These are phyloP conservation scores for Drosophila bifasciata DNA, from an alignment of 1,140 invertebrate genomes.

Conservation along the genomic window DNA sequence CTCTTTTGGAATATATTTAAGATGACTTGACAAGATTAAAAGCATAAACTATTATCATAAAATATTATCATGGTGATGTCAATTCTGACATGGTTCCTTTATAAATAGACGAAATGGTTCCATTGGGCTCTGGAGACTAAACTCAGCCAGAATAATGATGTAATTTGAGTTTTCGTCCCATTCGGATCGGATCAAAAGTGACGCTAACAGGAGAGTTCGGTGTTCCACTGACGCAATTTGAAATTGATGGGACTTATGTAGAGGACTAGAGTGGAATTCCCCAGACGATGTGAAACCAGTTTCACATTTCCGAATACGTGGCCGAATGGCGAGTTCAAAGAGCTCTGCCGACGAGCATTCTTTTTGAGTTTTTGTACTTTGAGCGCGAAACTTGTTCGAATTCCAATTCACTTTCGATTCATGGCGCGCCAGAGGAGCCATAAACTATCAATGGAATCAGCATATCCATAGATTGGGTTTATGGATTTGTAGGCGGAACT, in stretches of 20 bases:
- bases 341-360: slow-evolving; percentile 52
- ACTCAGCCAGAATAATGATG: neutral
- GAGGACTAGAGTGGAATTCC: slow-evolving; percentile 25
- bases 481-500: slow-evolving; percentile 62
- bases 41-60: no score
- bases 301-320: slow-evolving; percentile 8
- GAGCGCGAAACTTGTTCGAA: slow-evolving; percentile 33
- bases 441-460: slow-evolving; percentile 46
- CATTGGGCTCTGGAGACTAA: neutral
- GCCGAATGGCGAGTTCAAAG: slow-evolving; percentile 26
- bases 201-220: neutral
- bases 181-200: neutral
- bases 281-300: slow-evolving; percentile 26
- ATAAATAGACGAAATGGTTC: no score
- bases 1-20: no score
- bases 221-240: slow-evolving; percentile 8
- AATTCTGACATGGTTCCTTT: no score
- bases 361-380: slow-evolving; percentile 37
- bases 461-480: slow-evolving; percentile 45
- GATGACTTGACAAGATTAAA: no score
- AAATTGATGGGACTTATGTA: slow-evolving; percentile 14
- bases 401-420: slow-evolving; percentile 42
- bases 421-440: slow-evolving; percentile 8
- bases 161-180: neutral
- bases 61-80: no score